These are phyloP conservation scores for Podarcis siculus DNA, from an alignment of 2,797 vertebrate genomes.

Conservation along the genomic window DNA sequence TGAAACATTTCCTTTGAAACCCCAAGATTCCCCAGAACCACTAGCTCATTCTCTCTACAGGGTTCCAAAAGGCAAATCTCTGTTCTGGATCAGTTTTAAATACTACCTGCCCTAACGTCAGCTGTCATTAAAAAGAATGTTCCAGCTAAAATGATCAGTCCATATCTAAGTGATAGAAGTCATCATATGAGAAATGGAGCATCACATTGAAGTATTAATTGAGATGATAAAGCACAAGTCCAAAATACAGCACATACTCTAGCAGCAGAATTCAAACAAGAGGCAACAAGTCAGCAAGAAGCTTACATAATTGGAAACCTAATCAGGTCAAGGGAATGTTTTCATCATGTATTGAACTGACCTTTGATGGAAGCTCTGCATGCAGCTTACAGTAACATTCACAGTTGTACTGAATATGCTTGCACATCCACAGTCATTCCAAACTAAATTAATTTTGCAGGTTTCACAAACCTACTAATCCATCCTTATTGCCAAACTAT, in stretches of 20 bases:
- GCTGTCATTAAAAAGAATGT: slow-evolving; percentile 24
- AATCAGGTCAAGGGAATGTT: slow-evolving; percentile 27
- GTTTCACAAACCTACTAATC: slow-evolving; percentile 23
- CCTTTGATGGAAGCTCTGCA: slow-evolving; percentile 39
- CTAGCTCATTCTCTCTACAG: slow-evolving; percentile 12
- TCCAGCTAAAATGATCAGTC: slow-evolving; percentile 30
- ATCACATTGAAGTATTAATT: slow-evolving; percentile 30
- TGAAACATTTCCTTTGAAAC: neutral
- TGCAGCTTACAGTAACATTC: slow-evolving; percentile 14
- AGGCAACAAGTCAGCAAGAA: slow-evolving; percentile 12
- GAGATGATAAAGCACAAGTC: neutral
- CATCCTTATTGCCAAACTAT: slow-evolving; percentile 27
- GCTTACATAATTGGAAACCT: slow-evolving; percentile 21
- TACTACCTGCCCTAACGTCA: slow-evolving; percentile 2
- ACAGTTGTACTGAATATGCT: slow-evolving; percentile 18
- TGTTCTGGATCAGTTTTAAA: slow-evolving; percentile 47
- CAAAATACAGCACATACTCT: neutral
- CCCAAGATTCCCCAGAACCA: neutral
- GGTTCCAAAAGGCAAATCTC: slow-evolving; percentile 19
- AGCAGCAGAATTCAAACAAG: slow-evolving; percentile 7
- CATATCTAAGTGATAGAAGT: slow-evolving; percentile 57
- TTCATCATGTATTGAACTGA: neutral
- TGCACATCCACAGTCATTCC: slow-evolving; percentile 14
- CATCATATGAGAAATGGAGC: slow-evolving; percentile 42
- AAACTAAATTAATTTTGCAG: slow-evolving; percentile 49